phyloP scores from a whole-genome alignment of 2,797 vertebrate species.

The Anguilla marmorata region DNA sequence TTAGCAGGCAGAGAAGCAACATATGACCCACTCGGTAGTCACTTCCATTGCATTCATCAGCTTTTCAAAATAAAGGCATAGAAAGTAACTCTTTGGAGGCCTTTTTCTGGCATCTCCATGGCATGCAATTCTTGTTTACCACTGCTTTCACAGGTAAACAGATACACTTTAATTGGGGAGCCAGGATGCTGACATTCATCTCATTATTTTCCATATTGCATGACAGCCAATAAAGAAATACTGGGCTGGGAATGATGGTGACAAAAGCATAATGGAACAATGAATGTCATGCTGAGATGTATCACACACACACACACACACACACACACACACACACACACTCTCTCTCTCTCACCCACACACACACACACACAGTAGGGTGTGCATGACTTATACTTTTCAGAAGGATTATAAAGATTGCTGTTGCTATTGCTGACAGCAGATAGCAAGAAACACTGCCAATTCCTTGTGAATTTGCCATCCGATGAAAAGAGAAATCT shows the following conservation, averaged over 20 bases:
- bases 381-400: neutral
- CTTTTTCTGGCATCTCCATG: neutral
- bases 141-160: neutral
- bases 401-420: neutral
- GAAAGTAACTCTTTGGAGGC: neutral
- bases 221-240: neutral
- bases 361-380: neutral
- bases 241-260: slow-evolving; percentile 5
- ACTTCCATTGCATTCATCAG: neutral
- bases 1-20: neutral
- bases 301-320: neutral
- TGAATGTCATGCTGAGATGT: neutral
- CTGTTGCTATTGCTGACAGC: slow-evolving; percentile 4
- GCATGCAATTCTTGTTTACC: neutral
- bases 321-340: neutral
- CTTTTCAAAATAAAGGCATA: neutral
- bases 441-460: neutral
- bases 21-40: neutral
- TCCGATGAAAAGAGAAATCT: neutral
- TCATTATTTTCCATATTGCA: neutral
- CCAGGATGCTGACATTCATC: neutral
- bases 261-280: neutral
- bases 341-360: neutral
- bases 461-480: neutral
- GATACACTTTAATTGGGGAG: neutral